A percentile compares a stretch with the other conserved stretches of the same genome.
phyloP scores from a whole-genome alignment of 1,140 invertebrate species.

The Myzus persicae region DNA sequence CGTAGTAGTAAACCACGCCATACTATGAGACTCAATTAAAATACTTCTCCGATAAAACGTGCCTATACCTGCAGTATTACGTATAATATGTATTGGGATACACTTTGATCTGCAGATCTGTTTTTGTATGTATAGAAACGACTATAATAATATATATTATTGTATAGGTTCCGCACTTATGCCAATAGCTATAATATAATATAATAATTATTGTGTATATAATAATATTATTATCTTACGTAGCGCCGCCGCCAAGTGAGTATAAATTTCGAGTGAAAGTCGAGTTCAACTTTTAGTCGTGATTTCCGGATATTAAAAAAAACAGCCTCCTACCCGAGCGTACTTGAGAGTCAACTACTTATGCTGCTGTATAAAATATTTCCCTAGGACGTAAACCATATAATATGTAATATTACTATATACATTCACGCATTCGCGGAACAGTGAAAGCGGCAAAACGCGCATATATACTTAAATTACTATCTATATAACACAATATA shows the following conservation, averaged over 20 bases:
- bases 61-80: no score
- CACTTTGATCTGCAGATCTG: not conserved
- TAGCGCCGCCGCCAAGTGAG: not conserved
- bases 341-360: slow-evolving; percentile 1
- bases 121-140: not conserved
- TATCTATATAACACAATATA: not conserved
- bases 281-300: slow-evolving; percentile 55
- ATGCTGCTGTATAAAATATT: not conserved
- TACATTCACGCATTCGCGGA: not conserved
- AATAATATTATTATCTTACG: not conserved
- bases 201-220: not conserved
- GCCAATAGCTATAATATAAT: not conserved
- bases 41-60: not conserved
- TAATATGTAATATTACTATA: not conserved
- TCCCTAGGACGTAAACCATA: slow-evolving; percentile 5
- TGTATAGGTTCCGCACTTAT: not conserved
- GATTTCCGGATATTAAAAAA: slow-evolving; percentile 53
- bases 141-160: not conserved
- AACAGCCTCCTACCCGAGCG: slow-evolving; percentile 12
- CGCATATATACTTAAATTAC: not conserved
- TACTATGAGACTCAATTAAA: not conserved
- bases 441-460: slow-evolving; percentile 29
- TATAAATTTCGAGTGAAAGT: slow-evolving; percentile 48
- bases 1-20: not conserved
- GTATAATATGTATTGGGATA: no score